Evolutionary conservation across 2,888 invertebrate genomes (phyloP).

Genomic region (Agrotis clavis): DNA sequence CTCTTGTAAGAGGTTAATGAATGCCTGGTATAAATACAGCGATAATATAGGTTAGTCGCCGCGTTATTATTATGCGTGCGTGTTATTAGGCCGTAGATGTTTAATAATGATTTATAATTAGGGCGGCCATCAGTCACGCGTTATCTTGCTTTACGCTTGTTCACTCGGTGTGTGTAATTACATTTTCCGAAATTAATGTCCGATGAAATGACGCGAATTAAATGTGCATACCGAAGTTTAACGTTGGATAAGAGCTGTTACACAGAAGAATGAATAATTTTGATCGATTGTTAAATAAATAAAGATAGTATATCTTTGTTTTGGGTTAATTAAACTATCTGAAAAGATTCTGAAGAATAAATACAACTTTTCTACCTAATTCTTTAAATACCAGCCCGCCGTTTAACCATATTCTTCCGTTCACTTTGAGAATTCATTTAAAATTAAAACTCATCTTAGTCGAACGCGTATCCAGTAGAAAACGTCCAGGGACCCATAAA

Average conservation of each 20-base stretch:
- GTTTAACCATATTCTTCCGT: too few species aligned
- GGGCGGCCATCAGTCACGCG: conserved; percentile 58
- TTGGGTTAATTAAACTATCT: neutral
- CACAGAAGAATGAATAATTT: neutral
- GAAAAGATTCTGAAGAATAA: neutral
- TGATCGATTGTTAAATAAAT: neutral
- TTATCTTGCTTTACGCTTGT: conserved; percentile 61
- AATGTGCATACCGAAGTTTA: conserved; percentile 41
- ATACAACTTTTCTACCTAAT: neutral
- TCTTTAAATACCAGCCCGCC: neutral
- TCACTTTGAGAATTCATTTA: conserved; percentile 1
- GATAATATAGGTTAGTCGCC: conserved; percentile 27
- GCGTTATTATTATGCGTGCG: conserved; percentile 39
- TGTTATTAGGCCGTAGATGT: conserved; percentile 51
- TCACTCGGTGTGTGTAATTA: conserved; percentile 61
- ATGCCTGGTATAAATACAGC: conserved; percentile 47
- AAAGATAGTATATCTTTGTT: neutral
- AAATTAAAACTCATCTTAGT: conserved; percentile 30
- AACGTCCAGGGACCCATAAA: conserved; percentile 7
- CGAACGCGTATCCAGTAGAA: neutral
- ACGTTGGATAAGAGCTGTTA: conserved; percentile 3
- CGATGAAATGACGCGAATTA: conserved; percentile 49
- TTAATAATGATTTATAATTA: conserved; percentile 67
- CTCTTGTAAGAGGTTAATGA: conserved; percentile 63
- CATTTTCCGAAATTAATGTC: conserved; percentile 64